These are phyloP conservation scores for Darevskia mixta DNA, from an alignment of 2,797 vertebrate genomes.

Conservation along the genomic window DNA sequence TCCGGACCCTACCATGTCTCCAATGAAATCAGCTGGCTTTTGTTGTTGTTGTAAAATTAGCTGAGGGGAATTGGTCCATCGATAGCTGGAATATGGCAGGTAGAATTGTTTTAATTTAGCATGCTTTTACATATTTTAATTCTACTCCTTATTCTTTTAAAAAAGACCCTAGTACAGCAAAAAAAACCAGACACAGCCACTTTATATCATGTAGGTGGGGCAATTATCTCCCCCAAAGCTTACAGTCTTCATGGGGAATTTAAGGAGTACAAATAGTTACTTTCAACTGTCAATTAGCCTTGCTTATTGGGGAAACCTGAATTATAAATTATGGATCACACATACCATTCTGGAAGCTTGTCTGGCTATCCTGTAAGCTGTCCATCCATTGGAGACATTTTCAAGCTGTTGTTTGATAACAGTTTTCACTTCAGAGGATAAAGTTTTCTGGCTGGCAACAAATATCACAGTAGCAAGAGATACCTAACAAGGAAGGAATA, in stretches of 20 bases:
- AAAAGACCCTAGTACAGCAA: too few species aligned
- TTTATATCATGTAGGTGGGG: not conserved
- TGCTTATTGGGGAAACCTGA: not conserved
- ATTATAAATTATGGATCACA: not conserved
- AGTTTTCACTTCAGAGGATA: slow-evolving; percentile 91
- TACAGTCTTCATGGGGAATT: too few species aligned
- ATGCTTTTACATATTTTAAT: not conserved
- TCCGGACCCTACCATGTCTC: not conserved
- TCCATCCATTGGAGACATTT: slow-evolving; percentile 95
- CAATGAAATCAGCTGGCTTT: not conserved
- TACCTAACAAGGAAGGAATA: slow-evolving; percentile 80
- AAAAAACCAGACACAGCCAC: not conserved
- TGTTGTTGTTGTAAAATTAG: not conserved
- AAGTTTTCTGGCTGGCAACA: slow-evolving; percentile 94
- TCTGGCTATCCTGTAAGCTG: slow-evolving; percentile 94
- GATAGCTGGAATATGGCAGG: not conserved
- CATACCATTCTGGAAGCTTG: slow-evolving; percentile 96
- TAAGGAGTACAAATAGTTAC: not conserved
- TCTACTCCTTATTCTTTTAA: not conserved
- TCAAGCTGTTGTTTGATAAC: slow-evolving; percentile 96
- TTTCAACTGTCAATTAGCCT: not conserved
- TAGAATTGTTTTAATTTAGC: not conserved
- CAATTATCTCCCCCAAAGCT: not conserved
- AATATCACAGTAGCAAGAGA: slow-evolving; percentile 97
- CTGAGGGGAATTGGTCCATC: not conserved